These are phyloP conservation scores for Enoplosus armatus DNA, from an alignment of 2,797 vertebrate genomes.

Conservation along the genomic window DNA sequence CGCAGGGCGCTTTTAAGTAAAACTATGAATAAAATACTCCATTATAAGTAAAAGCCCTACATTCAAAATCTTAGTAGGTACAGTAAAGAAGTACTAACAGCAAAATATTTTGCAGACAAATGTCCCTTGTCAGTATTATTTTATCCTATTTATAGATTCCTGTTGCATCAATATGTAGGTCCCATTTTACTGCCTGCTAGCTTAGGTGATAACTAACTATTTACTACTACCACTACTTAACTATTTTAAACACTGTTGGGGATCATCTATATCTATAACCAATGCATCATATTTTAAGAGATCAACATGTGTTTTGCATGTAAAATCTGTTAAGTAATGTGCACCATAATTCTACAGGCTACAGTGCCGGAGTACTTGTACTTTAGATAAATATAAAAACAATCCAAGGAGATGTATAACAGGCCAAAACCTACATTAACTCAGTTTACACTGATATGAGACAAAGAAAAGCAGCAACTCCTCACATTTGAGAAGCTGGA, in stretches of 20 bases:
- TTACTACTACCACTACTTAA: no score
- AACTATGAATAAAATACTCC: neutral
- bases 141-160: neutral
- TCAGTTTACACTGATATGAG: neutral
- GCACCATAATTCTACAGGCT: no score
- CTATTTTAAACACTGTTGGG: no score
- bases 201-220: neutral
- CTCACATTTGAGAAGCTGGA: neutral
- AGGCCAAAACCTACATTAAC: neutral
- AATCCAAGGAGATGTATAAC: neutral
- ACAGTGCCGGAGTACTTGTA: neutral
- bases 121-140: neutral
- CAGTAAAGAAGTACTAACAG: neutral
- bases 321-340: neutral
- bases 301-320: neutral
- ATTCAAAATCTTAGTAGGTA: neutral
- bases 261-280: neutral
- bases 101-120: neutral
- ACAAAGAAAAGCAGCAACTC: neutral
- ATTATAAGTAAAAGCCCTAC: neutral
- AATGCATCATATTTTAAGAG: neutral
- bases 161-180: neutral
- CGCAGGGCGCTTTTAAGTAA: neutral
- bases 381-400: neutral
- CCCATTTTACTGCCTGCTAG: neutral